A percentile compares a stretch with the other conserved stretches of the same genome.
phyloP scores from a whole-genome alignment of 1,140 invertebrate species.

The Aporrectodea caliginosa region DNA sequence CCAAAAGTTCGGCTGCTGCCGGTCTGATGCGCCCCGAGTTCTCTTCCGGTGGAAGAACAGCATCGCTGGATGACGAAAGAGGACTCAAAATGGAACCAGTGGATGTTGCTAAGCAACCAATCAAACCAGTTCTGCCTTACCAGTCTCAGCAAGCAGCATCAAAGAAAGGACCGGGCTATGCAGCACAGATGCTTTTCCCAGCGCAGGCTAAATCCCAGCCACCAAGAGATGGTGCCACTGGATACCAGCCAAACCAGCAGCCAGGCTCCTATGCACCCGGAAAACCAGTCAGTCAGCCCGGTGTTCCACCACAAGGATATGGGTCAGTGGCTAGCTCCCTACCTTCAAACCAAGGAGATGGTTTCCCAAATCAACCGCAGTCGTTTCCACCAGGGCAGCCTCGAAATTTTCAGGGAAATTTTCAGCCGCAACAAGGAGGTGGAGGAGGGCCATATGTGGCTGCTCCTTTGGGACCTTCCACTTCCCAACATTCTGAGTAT shows the following conservation, averaged over 20 bases:
- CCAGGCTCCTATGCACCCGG: slow-evolving; percentile 29
- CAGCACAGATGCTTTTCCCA: slow-evolving; percentile 19
- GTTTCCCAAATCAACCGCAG: not conserved
- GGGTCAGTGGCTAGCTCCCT: too few relatives aligned
- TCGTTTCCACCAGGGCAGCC: not conserved
- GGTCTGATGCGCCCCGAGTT: not conserved
- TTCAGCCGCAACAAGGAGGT: not conserved
- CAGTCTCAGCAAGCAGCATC: not conserved
- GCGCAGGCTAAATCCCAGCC: not conserved
- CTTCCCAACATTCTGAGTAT: slow-evolving; percentile 21
- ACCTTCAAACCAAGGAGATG: too few relatives aligned
- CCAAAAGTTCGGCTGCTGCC: not conserved
- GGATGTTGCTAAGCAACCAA: not conserved
- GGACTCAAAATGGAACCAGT: not conserved
- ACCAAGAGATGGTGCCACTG: not conserved
- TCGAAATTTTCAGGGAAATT: not conserved
- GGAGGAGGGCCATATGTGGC: not conserved
- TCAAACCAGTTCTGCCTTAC: not conserved
- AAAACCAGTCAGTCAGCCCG: too few relatives aligned
- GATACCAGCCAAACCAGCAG: slow-evolving; percentile 21
- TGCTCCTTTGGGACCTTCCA: too few relatives aligned
- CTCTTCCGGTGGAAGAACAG: not conserved
- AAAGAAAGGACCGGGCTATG: not conserved
- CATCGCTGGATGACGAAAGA: not conserved
- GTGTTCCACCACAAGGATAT: too few relatives aligned